A percentile compares a stretch with the other conserved stretches of the same genome.
Evolutionary conservation across 2,113 vertebrate genomes (phyloP).

Genomic region (Nanger granti): DNA sequence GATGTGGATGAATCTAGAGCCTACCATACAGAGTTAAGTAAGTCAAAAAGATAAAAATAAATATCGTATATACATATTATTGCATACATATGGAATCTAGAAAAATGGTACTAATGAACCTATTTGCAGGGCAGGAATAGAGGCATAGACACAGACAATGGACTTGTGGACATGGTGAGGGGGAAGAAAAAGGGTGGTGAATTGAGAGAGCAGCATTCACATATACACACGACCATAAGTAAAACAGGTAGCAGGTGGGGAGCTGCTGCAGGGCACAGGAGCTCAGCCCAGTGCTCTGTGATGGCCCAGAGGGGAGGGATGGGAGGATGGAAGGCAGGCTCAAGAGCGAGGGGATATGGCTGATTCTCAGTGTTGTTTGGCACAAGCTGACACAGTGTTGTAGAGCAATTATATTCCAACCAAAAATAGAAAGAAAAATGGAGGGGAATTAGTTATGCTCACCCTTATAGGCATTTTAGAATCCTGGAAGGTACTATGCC

Average conservation of each 20-base stretch:
- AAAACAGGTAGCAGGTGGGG: neutral
- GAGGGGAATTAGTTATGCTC: neutral
- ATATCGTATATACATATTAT: neutral
- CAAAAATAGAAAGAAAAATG: neutral
- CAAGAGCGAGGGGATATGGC: neutral
- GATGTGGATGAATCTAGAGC: neutral
- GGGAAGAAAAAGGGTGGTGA: neutral
- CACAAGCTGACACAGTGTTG: neutral
- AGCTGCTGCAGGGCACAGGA: neutral
- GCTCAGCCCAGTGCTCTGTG: neutral
- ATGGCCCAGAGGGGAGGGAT: neutral
- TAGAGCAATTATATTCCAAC: neutral
- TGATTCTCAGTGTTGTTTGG: neutral
- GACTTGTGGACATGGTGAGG: neutral
- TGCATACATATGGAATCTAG: neutral
- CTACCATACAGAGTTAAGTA: neutral
- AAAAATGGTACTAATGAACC: neutral
- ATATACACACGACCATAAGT: neutral
- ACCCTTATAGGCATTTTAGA: rapidly evolving
- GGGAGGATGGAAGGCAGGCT: neutral
- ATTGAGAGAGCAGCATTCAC: neutral
- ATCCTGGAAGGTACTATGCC: neutral
- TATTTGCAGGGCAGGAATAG: neutral
- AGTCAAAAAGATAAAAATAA: neutral
- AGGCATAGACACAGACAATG: neutral